These are phyloP conservation scores for Tachysurus vachellii DNA, from an alignment of 2,113 vertebrate species.

Conservation along the genomic window DNA sequence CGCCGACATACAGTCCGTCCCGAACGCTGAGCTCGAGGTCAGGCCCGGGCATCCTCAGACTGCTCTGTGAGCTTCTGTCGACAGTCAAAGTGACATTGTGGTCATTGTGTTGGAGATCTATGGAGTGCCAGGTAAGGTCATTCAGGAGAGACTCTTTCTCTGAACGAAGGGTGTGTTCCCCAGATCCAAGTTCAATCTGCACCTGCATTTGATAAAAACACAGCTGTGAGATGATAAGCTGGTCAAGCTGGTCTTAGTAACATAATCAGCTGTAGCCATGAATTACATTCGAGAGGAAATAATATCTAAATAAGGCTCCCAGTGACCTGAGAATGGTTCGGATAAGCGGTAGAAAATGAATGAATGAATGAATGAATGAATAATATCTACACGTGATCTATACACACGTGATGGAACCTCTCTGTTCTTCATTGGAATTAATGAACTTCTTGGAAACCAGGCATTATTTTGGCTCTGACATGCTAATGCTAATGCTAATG, in stretches of 20 bases:
- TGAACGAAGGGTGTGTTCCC: slow-evolving; percentile 71
- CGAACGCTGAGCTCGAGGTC: slow-evolving; percentile 75
- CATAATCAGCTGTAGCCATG: background rate
- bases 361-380: no score
- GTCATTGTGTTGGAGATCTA: slow-evolving; percentile 72
- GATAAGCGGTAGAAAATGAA: no score
- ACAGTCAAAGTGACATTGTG: slow-evolving; percentile 72
- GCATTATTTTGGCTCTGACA: background rate
- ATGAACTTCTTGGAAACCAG: background rate
- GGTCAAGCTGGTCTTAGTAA: background rate
- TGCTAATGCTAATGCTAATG: no score
- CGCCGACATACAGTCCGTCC: slow-evolving; percentile 80
- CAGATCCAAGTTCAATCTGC: slow-evolving; percentile 77
- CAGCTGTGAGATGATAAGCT: no score
- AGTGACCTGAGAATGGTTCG: no score
- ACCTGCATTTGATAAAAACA: slow-evolving; percentile 65
- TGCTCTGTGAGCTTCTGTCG: slow-evolving; percentile 70
- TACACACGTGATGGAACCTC: background rate
- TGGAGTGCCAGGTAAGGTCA: slow-evolving; percentile 80
- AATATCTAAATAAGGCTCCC: no score
- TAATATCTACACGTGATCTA: no score
- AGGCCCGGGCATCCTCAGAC: slow-evolving; percentile 66
- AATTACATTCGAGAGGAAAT: background rate
- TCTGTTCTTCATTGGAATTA: background rate
- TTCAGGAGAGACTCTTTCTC: slow-evolving; percentile 71